Base-by-base conservation (phyloP, 2,113 vertebrate genomes). In the Anas platyrhynchos region DNA sequence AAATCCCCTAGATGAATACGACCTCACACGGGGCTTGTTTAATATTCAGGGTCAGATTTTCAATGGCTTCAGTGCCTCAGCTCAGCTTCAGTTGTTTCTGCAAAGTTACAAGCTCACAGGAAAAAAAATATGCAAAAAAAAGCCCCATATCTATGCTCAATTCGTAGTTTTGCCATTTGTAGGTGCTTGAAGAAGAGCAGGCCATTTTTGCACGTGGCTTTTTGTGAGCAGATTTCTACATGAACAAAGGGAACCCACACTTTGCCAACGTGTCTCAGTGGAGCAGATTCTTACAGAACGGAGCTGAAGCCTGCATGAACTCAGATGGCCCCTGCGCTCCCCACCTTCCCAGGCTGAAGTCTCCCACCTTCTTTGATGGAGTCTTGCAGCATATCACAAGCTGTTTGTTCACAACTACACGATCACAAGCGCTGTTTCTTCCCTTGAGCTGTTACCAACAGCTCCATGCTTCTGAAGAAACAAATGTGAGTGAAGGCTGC, bases 71-170 rank as follows among this genome's bases (percentile, higher is more conserved):
- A 50, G 74, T n/a, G 48, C 34, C 61, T 83, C 67, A 31, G 66
- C 73, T 68, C 69, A 27, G 80, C 85, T 62, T 76, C 85, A 50
- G 69, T 20, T 85, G 63, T 31, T 76, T 62, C 58, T 55, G 75
- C 68, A 44, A 11, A 88, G 61, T 67, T 48, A 27, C 11, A 61
- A 62, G 15, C 48, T 44, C 31, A 36, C 31, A 50, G 41, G 41
- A 32, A 61, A 55, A 34, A 54, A 43, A 26, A 31, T 7, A 5
- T 4, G 38, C 25, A 25, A 16, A 15, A 15, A 36, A 18, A 27
- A 2, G 0, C 7, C 43, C 26, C 50, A 3, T 4, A 16, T 20
- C 15, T 12, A 16, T 14, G 32, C 36, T 34, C 44, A 18, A 1
- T 44, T 31, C 46, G 23, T 36, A 41, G 32, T 41, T 83, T n/a